Base-by-base conservation (phyloP, 2,888 invertebrate species). In the Diaphora mendica region DNA sequence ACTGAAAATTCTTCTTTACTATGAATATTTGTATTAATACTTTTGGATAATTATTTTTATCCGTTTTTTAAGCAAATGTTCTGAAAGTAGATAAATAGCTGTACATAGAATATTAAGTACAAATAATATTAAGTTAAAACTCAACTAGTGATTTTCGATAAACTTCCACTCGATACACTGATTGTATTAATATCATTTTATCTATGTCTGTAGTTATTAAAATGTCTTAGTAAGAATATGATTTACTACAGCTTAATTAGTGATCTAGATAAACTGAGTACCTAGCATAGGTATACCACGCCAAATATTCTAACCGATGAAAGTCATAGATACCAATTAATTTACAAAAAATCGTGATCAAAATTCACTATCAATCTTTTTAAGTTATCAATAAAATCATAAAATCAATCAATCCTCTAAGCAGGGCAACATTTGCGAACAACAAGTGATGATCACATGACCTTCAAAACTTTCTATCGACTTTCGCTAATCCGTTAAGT, bases 381-480 rank as follows among this genome's bases (percentile, higher is more conserved):
- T 0, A 73, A 69, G 64, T 69, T 70, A 81, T 81, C 77, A 73
- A 77, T 75, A 75, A 26, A 64, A 70, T 73, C 64, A 75, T 77
- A 65, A 65, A 73, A 71, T 76, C 79, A 79, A 79, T 79, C 75
- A 78, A 78, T 73, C 74, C 80, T 78, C 78, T 82, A 80, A 72
- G 33, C 68, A 77, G 85, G 81, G 78, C 83, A 83, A 81, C 83
- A 55, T 62, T 82, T 74, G 80, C 78, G 77, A 84, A 86, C 84
- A 85, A 82, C 78, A 79, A 80, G 79, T 83, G 84, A 85, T 84
- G 84, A 82, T 85, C 86, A 81, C 77, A 77, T 78, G 78, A 80
- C 79, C 82, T 83, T 79, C 77, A 70, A 79, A 82, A 87, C 91
- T 91, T 91, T 91, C 91, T 91, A 91, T 83, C 81, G 79, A 85